phyloP scores from a whole-genome alignment of 2,113 vertebrate genomes.

The Coptodon bakossiorum region DNA sequence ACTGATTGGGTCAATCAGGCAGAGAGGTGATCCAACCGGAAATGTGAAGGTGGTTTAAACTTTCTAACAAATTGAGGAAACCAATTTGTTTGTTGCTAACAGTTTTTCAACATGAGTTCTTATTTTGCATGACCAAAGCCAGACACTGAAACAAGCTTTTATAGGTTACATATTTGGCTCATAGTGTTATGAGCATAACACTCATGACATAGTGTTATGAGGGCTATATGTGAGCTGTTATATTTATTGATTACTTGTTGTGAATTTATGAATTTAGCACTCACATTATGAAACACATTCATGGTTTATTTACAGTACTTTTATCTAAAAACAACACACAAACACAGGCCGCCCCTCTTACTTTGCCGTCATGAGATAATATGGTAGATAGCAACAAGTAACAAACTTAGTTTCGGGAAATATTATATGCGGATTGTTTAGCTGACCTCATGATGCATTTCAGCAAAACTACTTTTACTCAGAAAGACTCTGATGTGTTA shows the following conservation, averaged over 20 bases:
- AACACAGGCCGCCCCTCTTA: not conserved
- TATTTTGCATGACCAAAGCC: not conserved
- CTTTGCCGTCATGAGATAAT: not conserved
- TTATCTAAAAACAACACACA: not conserved
- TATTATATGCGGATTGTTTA: not conserved
- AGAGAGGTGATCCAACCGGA: not conserved
- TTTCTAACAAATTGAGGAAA: not conserved
- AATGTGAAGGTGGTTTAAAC: not conserved
- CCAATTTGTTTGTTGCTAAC: not conserved
- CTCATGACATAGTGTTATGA: not conserved
- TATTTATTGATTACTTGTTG: not conserved
- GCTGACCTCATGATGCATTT: slow-evolving; percentile 32
- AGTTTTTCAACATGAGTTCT: not conserved
- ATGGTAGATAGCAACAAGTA: not conserved
- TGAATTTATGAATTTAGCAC: not conserved
- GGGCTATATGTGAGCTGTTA: not conserved
- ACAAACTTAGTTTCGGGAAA: not conserved
- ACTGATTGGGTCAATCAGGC: not conserved
- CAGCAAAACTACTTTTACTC: slow-evolving; percentile 26
- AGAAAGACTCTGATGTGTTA: slow-evolving; percentile 24
- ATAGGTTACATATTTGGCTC: not conserved
- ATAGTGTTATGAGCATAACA: not conserved
- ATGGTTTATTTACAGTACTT: not conserved
- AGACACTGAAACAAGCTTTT: not conserved
- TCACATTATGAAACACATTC: not conserved